phyloP scores from a whole-genome alignment of 1,140 invertebrate genomes.

The Thereuonema tuberculata region DNA sequence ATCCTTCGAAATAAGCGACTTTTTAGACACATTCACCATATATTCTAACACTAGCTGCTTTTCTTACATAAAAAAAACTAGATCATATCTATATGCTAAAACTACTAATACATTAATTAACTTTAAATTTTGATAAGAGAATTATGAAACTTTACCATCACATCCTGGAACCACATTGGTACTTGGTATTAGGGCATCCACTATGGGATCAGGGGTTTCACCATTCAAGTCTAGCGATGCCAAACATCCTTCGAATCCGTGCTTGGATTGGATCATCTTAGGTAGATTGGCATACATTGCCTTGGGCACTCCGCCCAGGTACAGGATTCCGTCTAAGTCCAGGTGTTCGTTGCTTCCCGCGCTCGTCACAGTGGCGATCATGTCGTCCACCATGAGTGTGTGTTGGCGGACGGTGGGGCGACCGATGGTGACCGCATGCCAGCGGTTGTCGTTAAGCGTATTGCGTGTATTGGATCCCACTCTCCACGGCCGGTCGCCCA shows the following conservation, averaged over 20 bases:
- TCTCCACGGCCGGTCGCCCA: slow-evolving; percentile 78
- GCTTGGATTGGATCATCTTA: slow-evolving; percentile 58
- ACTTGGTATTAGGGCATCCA: slow-evolving; percentile 72
- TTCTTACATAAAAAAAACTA: no score
- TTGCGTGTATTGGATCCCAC: slow-evolving; percentile 61
- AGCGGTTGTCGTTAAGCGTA: slow-evolving; percentile 78
- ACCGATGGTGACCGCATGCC: slow-evolving; percentile 82
- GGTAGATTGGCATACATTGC: slow-evolving; percentile 64
- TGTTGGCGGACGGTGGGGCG: slow-evolving; percentile 72
- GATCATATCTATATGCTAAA: no score
- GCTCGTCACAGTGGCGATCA: slow-evolving; percentile 62
- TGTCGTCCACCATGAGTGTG: slow-evolving; percentile 79
- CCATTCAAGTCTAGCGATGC: slow-evolving; percentile 84
- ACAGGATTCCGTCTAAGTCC: slow-evolving; percentile 75
- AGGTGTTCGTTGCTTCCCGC: slow-evolving; percentile 63
- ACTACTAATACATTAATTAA: no score
- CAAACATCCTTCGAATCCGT: slow-evolving; percentile 89
- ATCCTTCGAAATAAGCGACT: no score
- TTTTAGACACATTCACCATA: no score
- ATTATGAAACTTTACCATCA: no score
- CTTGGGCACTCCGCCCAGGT: slow-evolving; percentile 73
- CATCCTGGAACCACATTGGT: slow-evolving; percentile 66
- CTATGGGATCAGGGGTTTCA: slow-evolving; percentile 67
- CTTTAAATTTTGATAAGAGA: no score
- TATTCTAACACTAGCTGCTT: no score